Conservation (phyloP, 2,113 vertebrate genomes). For the Hippopotamus amphibius region DNA sequence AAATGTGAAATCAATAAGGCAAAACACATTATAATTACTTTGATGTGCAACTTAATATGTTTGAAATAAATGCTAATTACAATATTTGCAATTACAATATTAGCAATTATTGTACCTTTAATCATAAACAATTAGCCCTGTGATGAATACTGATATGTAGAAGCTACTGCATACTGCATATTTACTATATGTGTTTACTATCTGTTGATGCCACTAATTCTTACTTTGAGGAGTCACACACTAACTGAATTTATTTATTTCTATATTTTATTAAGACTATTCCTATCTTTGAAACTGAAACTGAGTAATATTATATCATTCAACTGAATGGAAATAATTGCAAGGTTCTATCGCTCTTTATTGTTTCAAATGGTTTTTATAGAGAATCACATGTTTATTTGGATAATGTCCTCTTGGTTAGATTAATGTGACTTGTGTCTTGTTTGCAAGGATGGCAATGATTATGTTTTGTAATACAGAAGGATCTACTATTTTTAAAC, state of each 20-base stretch:
- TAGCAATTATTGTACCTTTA: neutral
- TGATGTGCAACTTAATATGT: neutral
- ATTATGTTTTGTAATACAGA: neutral
- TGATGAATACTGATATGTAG: neutral
- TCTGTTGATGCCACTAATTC: neutral
- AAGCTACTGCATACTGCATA: neutral
- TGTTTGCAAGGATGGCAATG: neutral
- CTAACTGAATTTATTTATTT: neutral
- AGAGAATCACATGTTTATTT: neutral
- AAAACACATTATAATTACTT: neutral
- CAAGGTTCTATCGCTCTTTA: neutral
- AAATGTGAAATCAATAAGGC: conserved; percentile 60
- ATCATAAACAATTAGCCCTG: conserved; percentile 32
- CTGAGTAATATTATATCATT: neutral
- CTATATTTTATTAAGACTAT: neutral
- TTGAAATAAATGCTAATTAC: neutral
- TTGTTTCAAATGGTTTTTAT: neutral
- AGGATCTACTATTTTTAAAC: neutral
- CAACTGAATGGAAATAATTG: neutral
- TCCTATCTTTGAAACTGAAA: conserved; percentile 1
- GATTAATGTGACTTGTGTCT: neutral
- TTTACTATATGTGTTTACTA: neutral
- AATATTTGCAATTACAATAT: neutral
- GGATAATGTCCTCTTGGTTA: neutral
- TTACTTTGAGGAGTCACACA: neutral